Base-by-base conservation (phyloP, 2,113 vertebrate genomes). In the Archocentrus centrarchus region DNA sequence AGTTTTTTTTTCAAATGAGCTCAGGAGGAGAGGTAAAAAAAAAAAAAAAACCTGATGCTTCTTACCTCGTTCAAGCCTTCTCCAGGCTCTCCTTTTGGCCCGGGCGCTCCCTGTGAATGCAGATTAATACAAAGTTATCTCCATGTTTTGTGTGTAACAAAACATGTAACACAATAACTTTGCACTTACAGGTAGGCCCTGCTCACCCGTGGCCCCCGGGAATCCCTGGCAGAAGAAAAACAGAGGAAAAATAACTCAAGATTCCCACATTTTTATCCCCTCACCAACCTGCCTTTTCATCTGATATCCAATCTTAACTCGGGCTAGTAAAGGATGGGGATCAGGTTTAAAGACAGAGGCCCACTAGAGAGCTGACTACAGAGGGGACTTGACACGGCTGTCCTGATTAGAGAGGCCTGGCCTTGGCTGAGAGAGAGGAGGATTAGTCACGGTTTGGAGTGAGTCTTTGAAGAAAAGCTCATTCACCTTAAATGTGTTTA, bases 1-100 rank as follows among this genome's bases (percentile, higher is more conserved):
- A 6, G 35, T 11, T 39, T 35, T 84, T 30, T 79, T 30, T 79
- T 66, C n/a, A 73, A 80, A 80, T 32, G 53, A 84, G 20, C 4
- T 55, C 18, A 76, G 17, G 4, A 75, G 17, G n/a, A 30, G 9
- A 22, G 24, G 9, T 5, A 11, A 66, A 17, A 55, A 15, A 55
- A 15, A 62, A 1, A 80, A 55, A 15, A 62, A 1, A 80, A 32
- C 57, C 44, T 2, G 15, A 85, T 13, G 30, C 27, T 7, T 57
- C 22, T 77, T 60, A 93, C 93, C 77, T 91, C 93, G 24, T 83
- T 81, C 62, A 88, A 60, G 57, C 86, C 84, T 30, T 97, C 96
- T 68, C 96, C 97, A 37, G 96, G 95, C 59, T 97, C 97, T 59
- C 95, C 97, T 92, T 97, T 98, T 85, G 86, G 92, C 2, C 97